phyloP scores from a whole-genome alignment of 2,113 vertebrate genomes.

The Sphyrna mokarran region DNA sequence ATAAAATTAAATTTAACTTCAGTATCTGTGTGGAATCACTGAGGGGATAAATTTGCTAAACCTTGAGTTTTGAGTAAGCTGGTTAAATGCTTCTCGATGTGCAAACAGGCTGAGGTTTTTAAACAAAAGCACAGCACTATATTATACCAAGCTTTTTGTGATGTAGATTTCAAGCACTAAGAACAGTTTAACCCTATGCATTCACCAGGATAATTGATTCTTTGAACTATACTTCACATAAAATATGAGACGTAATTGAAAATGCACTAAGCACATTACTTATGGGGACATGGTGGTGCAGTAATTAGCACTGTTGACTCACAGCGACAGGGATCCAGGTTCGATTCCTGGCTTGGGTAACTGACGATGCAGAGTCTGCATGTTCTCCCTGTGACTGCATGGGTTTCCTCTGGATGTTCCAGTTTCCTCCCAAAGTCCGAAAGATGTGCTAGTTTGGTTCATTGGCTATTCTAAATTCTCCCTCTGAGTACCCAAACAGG shows the following conservation, averaged over 20 bases:
- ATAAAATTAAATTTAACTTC: slow-evolving; percentile 53
- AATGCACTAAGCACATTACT: not conserved
- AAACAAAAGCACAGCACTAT: not conserved
- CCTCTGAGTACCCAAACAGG: too few relatives aligned
- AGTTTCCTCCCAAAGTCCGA: too few relatives aligned
- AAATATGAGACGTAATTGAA: not conserved
- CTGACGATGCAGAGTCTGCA: too few relatives aligned
- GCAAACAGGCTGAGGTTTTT: not conserved
- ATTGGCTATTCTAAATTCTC: too few relatives aligned
- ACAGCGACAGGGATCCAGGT: too few relatives aligned
- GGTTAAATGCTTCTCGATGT: slow-evolving; percentile 1
- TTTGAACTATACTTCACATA: not conserved
- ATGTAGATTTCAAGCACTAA: not conserved
- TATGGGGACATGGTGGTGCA: not conserved
- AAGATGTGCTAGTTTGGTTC: too few relatives aligned
- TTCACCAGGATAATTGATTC: not conserved
- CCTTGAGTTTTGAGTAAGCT: slow-evolving; percentile 53
- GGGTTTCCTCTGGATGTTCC: too few relatives aligned
- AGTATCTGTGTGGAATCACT: slow-evolving; percentile 43
- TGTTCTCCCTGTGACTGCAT: too few relatives aligned
- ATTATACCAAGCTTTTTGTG: not conserved
- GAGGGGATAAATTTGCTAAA: slow-evolving; percentile 52
- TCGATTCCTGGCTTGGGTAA: too few relatives aligned
- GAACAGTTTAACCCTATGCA: not conserved
- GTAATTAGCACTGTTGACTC: too few relatives aligned